Percentiles rank a stretch among this genome's conserved stretches.
Evolutionary conservation across 2,888 invertebrate genomes (phyloP).

Genomic region (Nemurella pictetii): DNA sequence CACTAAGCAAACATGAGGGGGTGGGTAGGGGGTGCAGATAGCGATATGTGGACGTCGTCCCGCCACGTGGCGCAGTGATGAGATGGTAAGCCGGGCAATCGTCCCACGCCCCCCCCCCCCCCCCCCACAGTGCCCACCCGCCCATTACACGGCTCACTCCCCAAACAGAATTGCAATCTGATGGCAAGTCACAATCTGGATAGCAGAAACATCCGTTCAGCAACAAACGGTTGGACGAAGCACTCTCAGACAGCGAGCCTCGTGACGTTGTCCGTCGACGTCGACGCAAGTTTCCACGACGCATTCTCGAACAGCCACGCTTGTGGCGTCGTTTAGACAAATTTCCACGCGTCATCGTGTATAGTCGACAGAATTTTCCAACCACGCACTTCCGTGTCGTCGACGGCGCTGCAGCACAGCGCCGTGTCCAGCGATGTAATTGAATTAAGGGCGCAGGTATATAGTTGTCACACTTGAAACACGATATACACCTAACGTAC

Average conservation of each 20-base stretch:
- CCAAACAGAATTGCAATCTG: not conserved
- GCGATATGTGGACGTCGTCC: not conserved
- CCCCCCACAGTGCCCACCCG: too few species aligned
- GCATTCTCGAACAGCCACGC: too few species aligned
- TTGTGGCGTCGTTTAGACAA: too few species aligned
- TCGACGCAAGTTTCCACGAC: not conserved
- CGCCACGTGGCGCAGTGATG: constrained; percentile 18
- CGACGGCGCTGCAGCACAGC: too few species aligned
- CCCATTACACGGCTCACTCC: not conserved
- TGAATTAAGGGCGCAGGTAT: not conserved
- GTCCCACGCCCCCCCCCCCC: constrained; percentile 8
- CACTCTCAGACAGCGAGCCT: not conserved
- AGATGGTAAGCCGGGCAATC: constrained; percentile 25
- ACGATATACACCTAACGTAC: not conserved
- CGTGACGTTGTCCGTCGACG: not conserved
- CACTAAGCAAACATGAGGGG: not conserved
- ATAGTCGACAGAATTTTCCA: too few species aligned
- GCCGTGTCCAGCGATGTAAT: too few species aligned
- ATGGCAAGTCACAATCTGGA: not conserved
- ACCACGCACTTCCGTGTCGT: too few species aligned
- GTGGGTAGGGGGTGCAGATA: not conserved
- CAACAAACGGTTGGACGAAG: not conserved
- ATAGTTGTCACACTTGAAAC: not conserved
- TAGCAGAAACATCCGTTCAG: not conserved
- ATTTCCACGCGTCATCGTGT: too few species aligned